Conservation (phyloP, 2,888 invertebrate genomes). For the Suillia variegata region DNA sequence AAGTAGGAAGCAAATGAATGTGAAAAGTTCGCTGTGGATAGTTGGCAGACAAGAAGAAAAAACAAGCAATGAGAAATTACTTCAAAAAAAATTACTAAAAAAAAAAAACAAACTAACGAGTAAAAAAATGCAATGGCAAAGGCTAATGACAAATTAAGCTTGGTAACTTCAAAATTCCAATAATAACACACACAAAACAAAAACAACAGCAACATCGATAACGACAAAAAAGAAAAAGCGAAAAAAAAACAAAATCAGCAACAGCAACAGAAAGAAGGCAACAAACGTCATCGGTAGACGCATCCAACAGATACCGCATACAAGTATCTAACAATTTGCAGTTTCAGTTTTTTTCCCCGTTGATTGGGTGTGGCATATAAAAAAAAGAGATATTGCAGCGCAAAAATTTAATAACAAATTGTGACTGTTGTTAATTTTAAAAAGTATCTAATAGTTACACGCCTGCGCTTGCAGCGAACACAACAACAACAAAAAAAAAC, state of each 20-base stretch:
- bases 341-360: too few species aligned
- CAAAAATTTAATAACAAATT: too few species aligned
- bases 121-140: constrained; percentile 30
- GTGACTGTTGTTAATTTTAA: constrained; percentile 10
- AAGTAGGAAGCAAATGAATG: background rate
- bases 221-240: background rate
- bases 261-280: constrained; percentile 2
- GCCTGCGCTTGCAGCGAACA: background rate
- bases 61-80: too few species aligned
- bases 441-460: background rate
- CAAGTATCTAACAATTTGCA: too few species aligned
- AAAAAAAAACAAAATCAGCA: background rate
- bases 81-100: too few species aligned
- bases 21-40: background rate
- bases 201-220: constrained; percentile 12
- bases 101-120: too few species aligned
- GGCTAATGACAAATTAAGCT: constrained; percentile 51
- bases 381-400: too few species aligned
- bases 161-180: constrained; percentile 36
- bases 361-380: too few species aligned
- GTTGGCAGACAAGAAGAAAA: too few species aligned
- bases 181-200: constrained; percentile 2
- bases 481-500: constrained; percentile 15
- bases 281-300: background rate
- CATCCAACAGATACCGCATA: background rate